Base-by-base conservation (phyloP, 2,888 invertebrate genomes). In the Microctonus hyperodae region DNA sequence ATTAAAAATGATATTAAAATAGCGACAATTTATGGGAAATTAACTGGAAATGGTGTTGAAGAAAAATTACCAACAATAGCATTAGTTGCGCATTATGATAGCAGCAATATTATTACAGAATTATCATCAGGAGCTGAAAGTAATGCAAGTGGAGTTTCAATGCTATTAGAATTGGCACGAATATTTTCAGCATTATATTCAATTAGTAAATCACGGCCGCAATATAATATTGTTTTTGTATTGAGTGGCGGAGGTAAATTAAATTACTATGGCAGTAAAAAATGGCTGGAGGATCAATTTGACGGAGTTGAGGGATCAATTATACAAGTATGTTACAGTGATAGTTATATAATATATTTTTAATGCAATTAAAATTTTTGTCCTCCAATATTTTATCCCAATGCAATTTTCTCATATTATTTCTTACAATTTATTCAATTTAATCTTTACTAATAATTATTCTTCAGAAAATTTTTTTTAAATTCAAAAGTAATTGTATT, bases 191-290 rank as follows among this genome's bases (percentile, higher is more conserved):
- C 92, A 68, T 87, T 98, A 62, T 96, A 96, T 84, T 89, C 92
- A 0, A 90, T 89, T 67, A 85, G 89, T 1, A 89, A 90, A 73
- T 91, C 91, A 0, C 88, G 91, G 53, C 92, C 93, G 0, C 90
- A 88, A 60, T 91, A 91, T 55, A 91, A 95, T 73, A 84, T 98
- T 13, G 85, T 98, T 62, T 99, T 99, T 84, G 87, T 96, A 64
- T 86, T 97, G 64, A 91, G 96, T 31, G 97, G 97, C 22, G 94
- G 92, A 50, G 98, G 98, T 3, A 93, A 96, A 82, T 88, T 93
- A 44, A 99, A 98, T 86, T 99, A 95, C 82, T 94, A 96, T 83
- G 96, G 98, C 0, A 92, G 94, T 50, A 97, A 97, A 85, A 95
- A 96, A 79, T 98, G 97, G 95, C 87, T 98, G 13, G 97, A 97